phyloP scores from a whole-genome alignment of 2,113 vertebrate genomes.

The Amphiprion percula region DNA sequence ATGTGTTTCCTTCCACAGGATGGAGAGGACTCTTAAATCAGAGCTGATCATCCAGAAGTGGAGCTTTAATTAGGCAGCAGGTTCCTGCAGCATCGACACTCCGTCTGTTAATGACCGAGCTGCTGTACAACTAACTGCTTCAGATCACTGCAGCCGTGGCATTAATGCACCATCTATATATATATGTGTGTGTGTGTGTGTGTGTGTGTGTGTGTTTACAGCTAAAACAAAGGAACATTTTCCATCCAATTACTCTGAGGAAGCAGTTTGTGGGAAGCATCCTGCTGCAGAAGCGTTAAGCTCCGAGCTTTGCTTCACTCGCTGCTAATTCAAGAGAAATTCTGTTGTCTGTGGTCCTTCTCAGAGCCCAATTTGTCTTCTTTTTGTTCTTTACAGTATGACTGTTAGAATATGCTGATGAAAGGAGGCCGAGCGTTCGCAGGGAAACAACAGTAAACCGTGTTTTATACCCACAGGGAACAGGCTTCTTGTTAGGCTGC shows the following conservation, averaged over 20 bases:
- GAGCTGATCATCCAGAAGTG: slow-evolving; percentile 26
- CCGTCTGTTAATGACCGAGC: slow-evolving; percentile 56
- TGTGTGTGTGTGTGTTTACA: slow-evolving; percentile 46
- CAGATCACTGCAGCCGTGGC: slow-evolving; percentile 58
- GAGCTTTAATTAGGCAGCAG: slow-evolving; percentile 62
- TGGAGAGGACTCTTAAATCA: neutral
- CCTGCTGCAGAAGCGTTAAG: slow-evolving; percentile 69
- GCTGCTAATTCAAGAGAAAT: slow-evolving; percentile 69
- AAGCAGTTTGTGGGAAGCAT: slow-evolving; percentile 44
- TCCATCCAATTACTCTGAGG: slow-evolving; percentile 69
- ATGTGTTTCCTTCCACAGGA: too few species aligned
- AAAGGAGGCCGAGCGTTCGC: slow-evolving; percentile 64
- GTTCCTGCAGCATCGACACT: slow-evolving; percentile 18
- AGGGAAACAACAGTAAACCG: slow-evolving; percentile 56
- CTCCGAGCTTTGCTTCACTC: slow-evolving; percentile 57
- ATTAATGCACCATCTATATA: slow-evolving; percentile 38
- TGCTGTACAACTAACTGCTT: slow-evolving; percentile 61
- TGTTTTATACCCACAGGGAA: slow-evolving; percentile 75
- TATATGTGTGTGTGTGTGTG: neutral
- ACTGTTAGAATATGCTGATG: slow-evolving; percentile 83
- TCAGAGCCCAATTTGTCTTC: slow-evolving; percentile 80
- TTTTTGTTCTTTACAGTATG: slow-evolving; percentile 70
- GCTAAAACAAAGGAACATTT: slow-evolving; percentile 58
- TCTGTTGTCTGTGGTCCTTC: slow-evolving; percentile 66
- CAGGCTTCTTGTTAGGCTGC: slow-evolving; percentile 78